These are phyloP conservation scores for Phortica magna DNA, from an alignment of 2,888 invertebrate genomes.

Conservation along the genomic window DNA sequence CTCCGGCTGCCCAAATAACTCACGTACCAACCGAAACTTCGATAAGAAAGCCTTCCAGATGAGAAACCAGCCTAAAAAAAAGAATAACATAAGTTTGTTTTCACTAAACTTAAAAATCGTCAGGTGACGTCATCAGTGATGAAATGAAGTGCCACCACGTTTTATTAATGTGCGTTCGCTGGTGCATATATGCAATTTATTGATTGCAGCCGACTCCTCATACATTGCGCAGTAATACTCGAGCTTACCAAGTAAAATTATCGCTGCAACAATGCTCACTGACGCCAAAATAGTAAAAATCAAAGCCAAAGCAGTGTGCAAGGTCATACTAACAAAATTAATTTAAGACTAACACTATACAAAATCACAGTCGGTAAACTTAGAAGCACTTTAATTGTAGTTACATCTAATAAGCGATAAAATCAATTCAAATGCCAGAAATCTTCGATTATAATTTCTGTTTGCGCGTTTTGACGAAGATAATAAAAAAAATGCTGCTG, in stretches of 20 bases:
- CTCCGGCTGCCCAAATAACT: conserved; percentile 87
- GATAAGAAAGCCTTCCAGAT: conserved; percentile 95
- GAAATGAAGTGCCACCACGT: background rate
- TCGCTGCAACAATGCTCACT: conserved; percentile 80
- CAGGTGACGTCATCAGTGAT: background rate
- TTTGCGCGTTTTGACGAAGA: conserved; percentile 15
- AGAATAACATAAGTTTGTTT: conserved; percentile 64
- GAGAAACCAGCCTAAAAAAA: conserved; percentile 89
- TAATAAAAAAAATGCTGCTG: background rate
- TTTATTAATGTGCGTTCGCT: no score
- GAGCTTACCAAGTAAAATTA: conserved; percentile 81
- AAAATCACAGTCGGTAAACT: conserved; percentile 43
- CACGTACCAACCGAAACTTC: conserved; percentile 91
- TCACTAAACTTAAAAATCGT: conserved; percentile 37
- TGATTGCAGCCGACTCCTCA: background rate
- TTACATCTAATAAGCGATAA: conserved; percentile 4
- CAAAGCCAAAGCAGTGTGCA: conserved; percentile 69
- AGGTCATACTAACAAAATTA: conserved; percentile 63
- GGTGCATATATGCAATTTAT: background rate
- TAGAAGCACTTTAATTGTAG: background rate
- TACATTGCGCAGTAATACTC: background rate
- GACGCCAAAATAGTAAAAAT: conserved; percentile 80
- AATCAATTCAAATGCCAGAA: conserved; percentile 5
- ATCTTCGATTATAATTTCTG: background rate
- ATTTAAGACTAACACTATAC: conserved; percentile 39